A percentile compares a stretch with the other conserved stretches of the same genome.
phyloP scores from a whole-genome alignment of 2,113 vertebrate genomes.

The cattle (Bos taurus) region ARS-UCD2.0 NC_037355.1:13663501-13664000 shows the following conservation, averaged over 20 bases:
- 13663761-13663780: not conserved
- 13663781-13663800: not conserved
- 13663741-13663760: not conserved
- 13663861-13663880: accelerated
- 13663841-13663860: not conserved
- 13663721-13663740: not conserved
- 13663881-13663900: not conserved
- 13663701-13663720: not conserved
- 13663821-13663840: not conserved
- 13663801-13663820: not conserved
- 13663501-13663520: not conserved
- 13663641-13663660: not conserved
- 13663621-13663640: not conserved
- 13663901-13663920: not conserved
- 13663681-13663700: not conserved
- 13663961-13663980: not conserved
- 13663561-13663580: not conserved
- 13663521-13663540: not conserved
- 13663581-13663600: no score
- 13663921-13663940: not conserved
- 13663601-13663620: no score
- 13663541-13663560: not conserved
- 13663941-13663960: not conserved
- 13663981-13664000: not conserved
- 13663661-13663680: not conserved